Conservation (phyloP, 2,888 invertebrate species). For the Hypercompe scribonia region DNA sequence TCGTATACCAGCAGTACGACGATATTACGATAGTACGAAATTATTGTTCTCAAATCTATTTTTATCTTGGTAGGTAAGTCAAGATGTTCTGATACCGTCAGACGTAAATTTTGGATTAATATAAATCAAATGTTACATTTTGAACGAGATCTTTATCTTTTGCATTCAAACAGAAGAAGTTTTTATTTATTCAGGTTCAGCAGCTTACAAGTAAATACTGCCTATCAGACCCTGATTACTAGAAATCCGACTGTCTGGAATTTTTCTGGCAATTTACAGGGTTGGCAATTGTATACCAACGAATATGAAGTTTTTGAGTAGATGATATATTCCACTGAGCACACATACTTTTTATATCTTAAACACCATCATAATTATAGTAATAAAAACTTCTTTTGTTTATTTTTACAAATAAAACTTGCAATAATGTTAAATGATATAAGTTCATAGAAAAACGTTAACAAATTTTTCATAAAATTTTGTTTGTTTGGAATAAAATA, state of each 20-base stretch:
- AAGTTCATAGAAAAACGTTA: not conserved
- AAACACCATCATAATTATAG: no score
- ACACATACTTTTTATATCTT: no score
- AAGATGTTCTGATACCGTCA: not conserved
- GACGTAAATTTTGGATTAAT: not conserved
- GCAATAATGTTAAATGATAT: not conserved
- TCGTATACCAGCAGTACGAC: not conserved
- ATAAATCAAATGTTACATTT: not conserved
- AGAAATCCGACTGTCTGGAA: slow-evolving; percentile 63
- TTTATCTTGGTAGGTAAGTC: not conserved
- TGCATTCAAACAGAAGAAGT: not conserved
- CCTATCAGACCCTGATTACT: slow-evolving; percentile 66
- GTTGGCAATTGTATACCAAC: slow-evolving; percentile 42
- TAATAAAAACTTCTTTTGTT: no score
- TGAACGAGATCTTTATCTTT: not conserved
- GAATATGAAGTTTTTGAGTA: not conserved
- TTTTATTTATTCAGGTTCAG: slow-evolving; percentile 43
- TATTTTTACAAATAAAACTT: not conserved
- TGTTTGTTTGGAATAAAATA: not conserved
- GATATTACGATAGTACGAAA: not conserved
- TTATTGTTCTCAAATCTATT: not conserved
- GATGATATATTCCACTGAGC: not conserved
- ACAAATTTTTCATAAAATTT: not conserved
- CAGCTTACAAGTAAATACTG: slow-evolving; percentile 63
- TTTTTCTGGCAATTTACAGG: slow-evolving; percentile 58